Base-by-base conservation (phyloP, 2,797 vertebrate genomes). In the Eulemur rubriventer region DNA sequence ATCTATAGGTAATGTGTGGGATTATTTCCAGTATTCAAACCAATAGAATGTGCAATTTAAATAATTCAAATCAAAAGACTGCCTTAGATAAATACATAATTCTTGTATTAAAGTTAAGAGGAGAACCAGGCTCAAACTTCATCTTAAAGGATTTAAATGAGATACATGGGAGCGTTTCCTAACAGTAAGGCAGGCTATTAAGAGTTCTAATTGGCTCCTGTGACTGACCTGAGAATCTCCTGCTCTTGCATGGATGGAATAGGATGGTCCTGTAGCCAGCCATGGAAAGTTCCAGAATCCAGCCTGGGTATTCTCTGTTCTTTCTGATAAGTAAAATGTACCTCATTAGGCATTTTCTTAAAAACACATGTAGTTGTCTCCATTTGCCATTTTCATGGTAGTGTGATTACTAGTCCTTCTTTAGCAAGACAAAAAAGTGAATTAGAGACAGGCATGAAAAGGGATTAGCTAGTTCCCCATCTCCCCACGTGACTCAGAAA, bases 401-500 rank as follows among this genome's bases (percentile, higher is more conserved):
- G 69, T 28, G 16, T 11, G 12, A 43, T 78, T 76, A 90, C 65
- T 72, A 35, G 88, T 76, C n/a, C 33, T 89, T 96, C 48, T 87
- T 88, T 4, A 93, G 38, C 46, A 94, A 92, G 84, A 94, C 43
- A 65, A 67, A 84, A 91, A 73, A 89, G 59, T 70, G 86, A 90
- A 50, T 73, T 48, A 67, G n/a, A 79, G 35, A 67, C 35, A 57
- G 89, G 41, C 76, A 63, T 30, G 38, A 82, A 82, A 91, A 67
- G 76, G 52, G 80, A 79, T 90, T 61, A 10, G 61, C 75, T 59
- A 26, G 59, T 63, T 96, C 72, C 59, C 83, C 78, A 28, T 97
- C 89, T 94, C 89, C 92, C 79, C 97, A 93, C 7, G 43, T 82
- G 79, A 92, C 75, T 95, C 83, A 67, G 73, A 55, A 89, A 61